Percentiles rank a stretch among this genome's conserved stretches.
Evolutionary conservation across 1,140 invertebrate genomes (phyloP).

Genomic region (Mycetomoellerius zeteki): DNA sequence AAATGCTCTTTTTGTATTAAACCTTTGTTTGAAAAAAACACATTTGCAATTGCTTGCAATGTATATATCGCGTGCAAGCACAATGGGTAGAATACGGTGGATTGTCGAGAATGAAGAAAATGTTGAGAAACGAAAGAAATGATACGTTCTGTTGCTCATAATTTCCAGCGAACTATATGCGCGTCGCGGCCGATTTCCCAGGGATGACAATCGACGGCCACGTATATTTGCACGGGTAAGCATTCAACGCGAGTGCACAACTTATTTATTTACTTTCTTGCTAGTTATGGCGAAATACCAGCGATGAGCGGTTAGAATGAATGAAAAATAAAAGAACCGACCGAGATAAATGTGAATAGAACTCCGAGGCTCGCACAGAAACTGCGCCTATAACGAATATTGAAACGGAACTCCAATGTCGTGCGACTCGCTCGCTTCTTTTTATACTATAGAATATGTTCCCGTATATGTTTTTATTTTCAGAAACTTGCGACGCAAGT

Average conservation of each 20-base stretch:
- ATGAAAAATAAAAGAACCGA: conserved; percentile 51
- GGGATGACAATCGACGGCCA: conserved; percentile 25
- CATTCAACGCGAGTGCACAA: conserved; percentile 30
- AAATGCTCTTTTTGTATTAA: neutral
- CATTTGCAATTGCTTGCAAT: conserved; percentile 26
- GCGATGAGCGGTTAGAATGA: conserved; percentile 48
- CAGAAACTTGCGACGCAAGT: neutral
- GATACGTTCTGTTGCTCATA: conserved; percentile 39
- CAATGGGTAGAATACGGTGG: conserved; percentile 1
- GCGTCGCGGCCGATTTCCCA: conserved; percentile 6
- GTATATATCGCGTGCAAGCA: neutral
- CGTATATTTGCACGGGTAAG: neutral
- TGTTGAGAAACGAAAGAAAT: conserved; percentile 43
- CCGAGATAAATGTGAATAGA: conserved; percentile 47
- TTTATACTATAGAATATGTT: neutral
- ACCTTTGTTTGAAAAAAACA: conserved; percentile 10
- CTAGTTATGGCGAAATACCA: conserved; percentile 22
- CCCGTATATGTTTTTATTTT: conserved; percentile 2
- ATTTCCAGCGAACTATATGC: conserved; percentile 13
- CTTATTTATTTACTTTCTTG: conserved; percentile 61
- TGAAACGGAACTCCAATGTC: neutral
- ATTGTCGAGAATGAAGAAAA: conserved; percentile 9
- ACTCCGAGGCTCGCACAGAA: neutral
- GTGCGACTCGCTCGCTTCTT: neutral
- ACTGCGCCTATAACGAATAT: neutral